These are phyloP conservation scores for Eupithecia exiguata DNA, from an alignment of 2,888 invertebrate genomes.

Conservation along the genomic window DNA sequence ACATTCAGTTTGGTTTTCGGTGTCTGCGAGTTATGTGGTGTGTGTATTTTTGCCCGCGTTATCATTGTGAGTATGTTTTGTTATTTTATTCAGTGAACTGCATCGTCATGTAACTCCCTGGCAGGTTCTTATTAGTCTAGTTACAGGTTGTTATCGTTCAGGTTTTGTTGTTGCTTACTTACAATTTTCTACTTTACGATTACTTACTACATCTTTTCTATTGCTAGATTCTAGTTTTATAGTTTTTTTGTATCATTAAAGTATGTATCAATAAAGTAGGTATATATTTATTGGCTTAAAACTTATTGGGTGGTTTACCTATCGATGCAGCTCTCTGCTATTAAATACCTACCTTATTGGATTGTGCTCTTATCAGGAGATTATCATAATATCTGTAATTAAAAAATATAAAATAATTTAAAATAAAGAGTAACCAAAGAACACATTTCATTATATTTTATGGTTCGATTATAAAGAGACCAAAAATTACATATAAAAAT, in stretches of 20 bases:
- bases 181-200: too few species aligned
- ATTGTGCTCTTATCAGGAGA: not conserved
- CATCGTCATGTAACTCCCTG: not conserved
- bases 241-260: not conserved
- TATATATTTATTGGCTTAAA: too few species aligned
- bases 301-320: too few species aligned
- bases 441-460: not conserved
- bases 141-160: too few species aligned
- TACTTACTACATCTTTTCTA: too few species aligned
- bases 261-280: not conserved
- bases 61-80: not conserved
- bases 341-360: not conserved
- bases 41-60: not conserved
- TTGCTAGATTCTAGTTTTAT: not conserved
- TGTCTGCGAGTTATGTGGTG: slow-evolving; percentile 7
- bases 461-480: not conserved
- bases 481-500: not conserved
- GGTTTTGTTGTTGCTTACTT: not conserved
- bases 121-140: not conserved
- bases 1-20: slow-evolving; percentile 3
- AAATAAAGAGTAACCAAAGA: too few species aligned
- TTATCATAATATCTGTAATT: too few species aligned
- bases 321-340: not conserved
- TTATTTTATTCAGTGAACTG: not conserved
- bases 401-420: too few species aligned